These are phyloP conservation scores for Leucophenga varia DNA, from an alignment of 1,140 invertebrate species.

Conservation along the genomic window DNA sequence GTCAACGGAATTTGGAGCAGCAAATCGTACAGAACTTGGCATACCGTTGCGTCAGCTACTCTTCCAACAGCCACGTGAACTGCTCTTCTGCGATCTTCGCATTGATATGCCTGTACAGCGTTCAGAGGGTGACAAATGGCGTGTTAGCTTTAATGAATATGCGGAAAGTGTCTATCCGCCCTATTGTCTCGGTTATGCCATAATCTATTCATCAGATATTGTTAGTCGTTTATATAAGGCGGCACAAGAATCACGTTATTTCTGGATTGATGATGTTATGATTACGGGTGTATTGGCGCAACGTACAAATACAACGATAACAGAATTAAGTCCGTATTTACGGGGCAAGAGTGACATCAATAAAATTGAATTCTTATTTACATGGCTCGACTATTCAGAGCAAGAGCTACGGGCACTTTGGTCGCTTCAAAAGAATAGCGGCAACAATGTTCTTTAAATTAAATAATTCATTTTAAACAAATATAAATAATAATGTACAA, in stretches of 20 bases:
- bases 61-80: constrained; percentile 44
- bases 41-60: too few species aligned
- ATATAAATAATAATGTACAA: too few species aligned
- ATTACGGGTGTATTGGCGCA: constrained; percentile 73
- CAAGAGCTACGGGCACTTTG: constrained; percentile 58
- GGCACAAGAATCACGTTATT: constrained; percentile 67
- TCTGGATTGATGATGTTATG: constrained; percentile 87
- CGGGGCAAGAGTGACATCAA: constrained; percentile 30
- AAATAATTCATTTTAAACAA: too few species aligned
- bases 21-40: constrained; percentile 2
- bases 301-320: constrained; percentile 63
- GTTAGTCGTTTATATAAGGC: constrained; percentile 66
- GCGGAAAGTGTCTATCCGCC: constrained; percentile 65
- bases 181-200: constrained; percentile 75
- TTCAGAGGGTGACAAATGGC: constrained; percentile 75
- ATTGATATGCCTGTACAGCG: constrained; percentile 60
- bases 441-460: too few species aligned
- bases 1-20: too few species aligned
- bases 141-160: constrained; percentile 71
- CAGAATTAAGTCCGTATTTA: constrained; percentile 57
- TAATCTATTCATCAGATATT: constrained; percentile 73
- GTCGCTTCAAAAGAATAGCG: too few species aligned
- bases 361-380: constrained; percentile 59
- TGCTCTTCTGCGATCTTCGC: constrained; percentile 65
- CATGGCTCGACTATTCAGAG: constrained; percentile 60